phyloP scores from a whole-genome alignment of 2,113 vertebrate species.

The Melanerpes formicivorus region DNA sequence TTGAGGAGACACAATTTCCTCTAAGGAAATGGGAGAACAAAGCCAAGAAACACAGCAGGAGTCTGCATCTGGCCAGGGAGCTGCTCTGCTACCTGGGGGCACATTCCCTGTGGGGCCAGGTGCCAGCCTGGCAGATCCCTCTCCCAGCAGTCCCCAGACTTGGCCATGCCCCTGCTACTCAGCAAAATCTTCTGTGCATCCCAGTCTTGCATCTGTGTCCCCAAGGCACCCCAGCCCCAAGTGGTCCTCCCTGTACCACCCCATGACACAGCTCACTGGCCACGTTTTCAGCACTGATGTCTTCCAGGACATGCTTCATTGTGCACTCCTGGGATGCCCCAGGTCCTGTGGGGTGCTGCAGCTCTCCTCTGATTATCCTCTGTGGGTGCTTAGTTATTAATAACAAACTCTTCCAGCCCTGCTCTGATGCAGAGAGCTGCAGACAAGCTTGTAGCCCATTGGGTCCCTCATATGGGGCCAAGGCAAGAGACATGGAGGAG shows the following conservation, averaged over 20 bases:
- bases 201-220: not conserved
- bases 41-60: not conserved
- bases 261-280: not conserved
- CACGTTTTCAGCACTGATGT: rapidly evolving
- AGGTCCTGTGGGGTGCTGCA: not conserved
- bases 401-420: not conserved
- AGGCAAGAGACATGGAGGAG: rapidly evolving
- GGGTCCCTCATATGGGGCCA: not conserved
- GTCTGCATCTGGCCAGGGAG: not conserved
- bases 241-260: not conserved
- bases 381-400: not conserved
- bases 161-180: not conserved
- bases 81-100: not conserved
- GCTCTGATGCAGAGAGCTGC: not conserved
- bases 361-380: not conserved
- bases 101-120: not conserved
- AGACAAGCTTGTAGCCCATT: not conserved
- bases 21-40: not conserved
- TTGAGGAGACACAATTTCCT: not conserved
- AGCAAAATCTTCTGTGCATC: not conserved
- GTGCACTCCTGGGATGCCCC: rapidly evolving
- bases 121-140: not conserved
- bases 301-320: not conserved
- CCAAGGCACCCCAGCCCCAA: not conserved
- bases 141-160: not conserved